These are phyloP conservation scores for Drosophila mimetica DNA, from an alignment of 2,888 invertebrate genomes.

Conservation along the genomic window DNA sequence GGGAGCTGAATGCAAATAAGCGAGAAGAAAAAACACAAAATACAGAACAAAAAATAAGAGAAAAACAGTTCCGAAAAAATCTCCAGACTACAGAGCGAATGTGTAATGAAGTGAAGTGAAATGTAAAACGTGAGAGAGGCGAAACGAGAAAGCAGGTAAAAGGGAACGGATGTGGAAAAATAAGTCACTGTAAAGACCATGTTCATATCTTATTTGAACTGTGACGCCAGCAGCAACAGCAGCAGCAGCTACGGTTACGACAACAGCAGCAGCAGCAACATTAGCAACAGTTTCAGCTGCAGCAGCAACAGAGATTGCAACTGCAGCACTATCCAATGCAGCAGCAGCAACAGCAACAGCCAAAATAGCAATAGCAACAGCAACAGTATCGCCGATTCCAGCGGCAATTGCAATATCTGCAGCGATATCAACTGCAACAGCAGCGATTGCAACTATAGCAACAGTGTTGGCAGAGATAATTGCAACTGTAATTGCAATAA, in stretches of 20 bases:
- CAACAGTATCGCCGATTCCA: constrained; percentile 8
- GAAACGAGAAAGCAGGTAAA: not conserved
- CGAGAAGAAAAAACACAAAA: not conserved
- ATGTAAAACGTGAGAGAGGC: constrained; percentile 15
- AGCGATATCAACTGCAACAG: constrained; percentile 15
- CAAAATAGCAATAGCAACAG: constrained; percentile 2
- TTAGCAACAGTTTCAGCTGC: not conserved
- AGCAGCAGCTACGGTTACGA: constrained; percentile 19
- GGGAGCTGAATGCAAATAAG: constrained; percentile 24
- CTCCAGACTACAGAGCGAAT: constrained; percentile 7
- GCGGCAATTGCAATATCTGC: constrained; percentile 21
- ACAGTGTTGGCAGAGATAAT: not conserved
- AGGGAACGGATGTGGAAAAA: constrained; percentile 4
- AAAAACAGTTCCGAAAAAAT: constrained; percentile 6
- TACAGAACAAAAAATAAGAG: not conserved
- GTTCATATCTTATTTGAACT: constrained; percentile 78
- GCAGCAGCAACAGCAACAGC: constrained; percentile 15
- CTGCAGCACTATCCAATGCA: constrained; percentile 17
- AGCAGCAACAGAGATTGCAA: constrained; percentile 6
- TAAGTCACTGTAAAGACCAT: constrained; percentile 47
- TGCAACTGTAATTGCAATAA: constrained; percentile 25
- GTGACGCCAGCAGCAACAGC: constrained; percentile 43
- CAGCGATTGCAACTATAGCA: constrained; percentile 18
- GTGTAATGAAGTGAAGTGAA: constrained; percentile 58
- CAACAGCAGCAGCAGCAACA: constrained; percentile 16